Percentiles rank a stretch among this genome's conserved stretches.
These are phyloP conservation scores for Mormyrus hasselquistii DNA, from an alignment of 2,797 vertebrate genomes.

Conservation along the genomic window DNA sequence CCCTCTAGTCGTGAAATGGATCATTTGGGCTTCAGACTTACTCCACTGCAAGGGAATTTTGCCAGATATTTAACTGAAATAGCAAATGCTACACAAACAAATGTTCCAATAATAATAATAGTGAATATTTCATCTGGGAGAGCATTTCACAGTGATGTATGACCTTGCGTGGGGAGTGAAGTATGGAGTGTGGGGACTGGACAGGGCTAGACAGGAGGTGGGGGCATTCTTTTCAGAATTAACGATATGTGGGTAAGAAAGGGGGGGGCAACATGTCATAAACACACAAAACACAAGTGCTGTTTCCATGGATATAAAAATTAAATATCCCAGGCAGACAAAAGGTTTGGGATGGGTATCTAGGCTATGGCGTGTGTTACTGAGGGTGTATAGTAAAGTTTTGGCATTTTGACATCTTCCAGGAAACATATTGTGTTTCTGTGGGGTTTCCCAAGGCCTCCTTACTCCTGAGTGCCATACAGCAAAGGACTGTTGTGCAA, in stretches of 20 bases:
- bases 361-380: not conserved
- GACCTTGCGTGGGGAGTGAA: not conserved
- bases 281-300: not conserved
- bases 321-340: not conserved
- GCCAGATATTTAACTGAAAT: not conserved
- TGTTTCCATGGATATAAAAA: not conserved
- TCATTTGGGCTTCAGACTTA: not conserved
- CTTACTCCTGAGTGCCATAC: not conserved
- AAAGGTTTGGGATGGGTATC: not conserved
- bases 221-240: too few relatives aligned
- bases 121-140: not conserved
- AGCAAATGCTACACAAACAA: not conserved
- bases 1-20: not conserved
- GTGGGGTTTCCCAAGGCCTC: not conserved
- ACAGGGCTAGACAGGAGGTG: not conserved
- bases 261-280: not conserved
- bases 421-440: not conserved
- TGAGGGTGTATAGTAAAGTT: not conserved
- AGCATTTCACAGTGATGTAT: not conserved
- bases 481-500: not conserved
- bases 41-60: not conserved
- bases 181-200: not conserved
- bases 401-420: not conserved
- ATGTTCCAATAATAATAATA: slow-evolving; percentile 3
- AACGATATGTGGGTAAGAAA: not conserved